These are phyloP conservation scores for Cetoscarus ocellatus DNA, from an alignment of 2,797 vertebrate genomes.

Conservation along the genomic window DNA sequence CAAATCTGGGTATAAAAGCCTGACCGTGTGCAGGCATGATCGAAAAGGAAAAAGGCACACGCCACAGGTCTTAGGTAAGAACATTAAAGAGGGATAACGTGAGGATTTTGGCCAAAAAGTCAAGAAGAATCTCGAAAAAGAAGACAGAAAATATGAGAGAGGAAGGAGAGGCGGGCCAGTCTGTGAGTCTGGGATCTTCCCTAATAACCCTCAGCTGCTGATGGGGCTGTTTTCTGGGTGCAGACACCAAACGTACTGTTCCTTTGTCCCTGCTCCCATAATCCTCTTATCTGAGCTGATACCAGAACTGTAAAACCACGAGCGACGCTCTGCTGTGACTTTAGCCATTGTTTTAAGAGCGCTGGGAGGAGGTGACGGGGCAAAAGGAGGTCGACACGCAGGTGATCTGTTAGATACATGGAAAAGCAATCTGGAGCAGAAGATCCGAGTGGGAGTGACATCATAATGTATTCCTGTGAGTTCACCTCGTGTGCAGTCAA, in stretches of 20 bases:
- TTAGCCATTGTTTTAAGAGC: constrained; percentile 23
- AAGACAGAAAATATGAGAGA: constrained; percentile 20
- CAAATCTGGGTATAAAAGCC: no score
- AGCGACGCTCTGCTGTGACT: constrained; percentile 50
- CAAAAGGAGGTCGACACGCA: neutral
- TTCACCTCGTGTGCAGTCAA: constrained; percentile 24
- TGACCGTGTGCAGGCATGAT: no score
- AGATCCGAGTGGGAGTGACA: constrained; percentile 5
- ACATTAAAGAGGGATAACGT: neutral
- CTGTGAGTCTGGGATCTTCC: constrained; percentile 47
- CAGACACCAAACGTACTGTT: constrained; percentile 69
- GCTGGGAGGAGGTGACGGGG: neutral
- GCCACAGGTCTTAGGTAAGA: neutral
- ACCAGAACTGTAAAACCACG: constrained; percentile 55
- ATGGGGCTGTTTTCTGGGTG: constrained; percentile 63
- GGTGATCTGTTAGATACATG: constrained; percentile 10
- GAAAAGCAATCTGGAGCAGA: constrained; percentile 26
- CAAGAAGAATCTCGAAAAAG: constrained; percentile 4
- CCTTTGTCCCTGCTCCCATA: constrained; percentile 58
- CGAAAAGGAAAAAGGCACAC: neutral
- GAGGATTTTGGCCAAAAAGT: neutral
- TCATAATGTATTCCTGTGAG: constrained; percentile 1
- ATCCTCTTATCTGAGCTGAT: constrained; percentile 76
- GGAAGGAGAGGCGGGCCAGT: constrained; percentile 22
- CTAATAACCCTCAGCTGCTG: constrained; percentile 73